Percentiles rank a stretch among this genome's conserved stretches.
phyloP scores from a whole-genome alignment of 1,140 invertebrate species.

The Ylistrum balloti region DNA sequence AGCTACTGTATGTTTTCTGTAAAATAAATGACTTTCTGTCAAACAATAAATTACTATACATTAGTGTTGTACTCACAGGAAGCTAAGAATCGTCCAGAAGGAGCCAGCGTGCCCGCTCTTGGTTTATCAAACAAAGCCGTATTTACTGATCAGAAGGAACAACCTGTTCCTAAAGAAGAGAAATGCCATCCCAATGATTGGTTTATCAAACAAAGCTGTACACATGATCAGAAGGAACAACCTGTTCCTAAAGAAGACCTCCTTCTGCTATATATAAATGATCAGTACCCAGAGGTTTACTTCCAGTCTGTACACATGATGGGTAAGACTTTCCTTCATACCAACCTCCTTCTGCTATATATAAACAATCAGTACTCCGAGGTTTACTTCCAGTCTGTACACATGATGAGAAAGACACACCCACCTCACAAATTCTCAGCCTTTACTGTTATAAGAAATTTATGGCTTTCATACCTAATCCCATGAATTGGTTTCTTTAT shows the following conservation, averaged over 20 bases:
- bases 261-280: constrained; percentile 75
- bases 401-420: constrained; percentile 70
- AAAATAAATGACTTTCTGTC: too few species aligned
- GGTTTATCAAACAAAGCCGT: constrained; percentile 98
- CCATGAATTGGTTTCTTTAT: too few species aligned
- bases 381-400: constrained; percentile 86
- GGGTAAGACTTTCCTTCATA: too few species aligned
- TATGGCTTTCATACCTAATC: background rate
- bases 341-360: constrained; percentile 69
- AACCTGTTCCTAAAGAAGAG: constrained; percentile 68
- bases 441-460: background rate
- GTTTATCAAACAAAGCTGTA: constrained; percentile 97
- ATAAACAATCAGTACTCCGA: constrained; percentile 86
- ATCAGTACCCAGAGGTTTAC: constrained; percentile 87
- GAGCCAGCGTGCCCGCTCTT: constrained; percentile 95
- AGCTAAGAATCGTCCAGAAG: constrained; percentile 85
- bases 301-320: constrained; percentile 84
- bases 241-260: constrained; percentile 68
- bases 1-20: too few species aligned
- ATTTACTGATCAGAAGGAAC: constrained; percentile 83
- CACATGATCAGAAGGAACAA: constrained; percentile 83
- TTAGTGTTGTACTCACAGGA: constrained; percentile 61
- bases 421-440: background rate
- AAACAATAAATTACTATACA: background rate
- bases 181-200: too few species aligned